Evolutionary conservation across 2,113 vertebrate species (phyloP).

Genomic region (Ariopsis seemanni): DNA sequence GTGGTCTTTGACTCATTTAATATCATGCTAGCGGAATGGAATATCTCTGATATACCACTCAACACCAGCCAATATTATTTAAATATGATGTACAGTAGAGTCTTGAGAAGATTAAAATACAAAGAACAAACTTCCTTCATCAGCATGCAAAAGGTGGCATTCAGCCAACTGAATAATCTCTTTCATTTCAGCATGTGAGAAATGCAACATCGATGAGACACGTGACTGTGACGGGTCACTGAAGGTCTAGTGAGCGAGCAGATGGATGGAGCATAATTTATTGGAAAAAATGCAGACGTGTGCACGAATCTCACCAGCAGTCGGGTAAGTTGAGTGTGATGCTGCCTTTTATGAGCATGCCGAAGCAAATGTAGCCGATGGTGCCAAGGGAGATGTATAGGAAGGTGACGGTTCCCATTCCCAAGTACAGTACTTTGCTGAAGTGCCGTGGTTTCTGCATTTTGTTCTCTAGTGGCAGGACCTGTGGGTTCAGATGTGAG

Average conservation of each 20-base stretch:
- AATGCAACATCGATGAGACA: not conserved
- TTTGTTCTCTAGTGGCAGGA: slow-evolving; percentile 95
- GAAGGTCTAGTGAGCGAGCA: not conserved
- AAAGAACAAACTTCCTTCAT: not conserved
- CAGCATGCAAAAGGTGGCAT: not conserved
- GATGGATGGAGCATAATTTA: not conserved
- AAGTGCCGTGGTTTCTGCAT: slow-evolving; percentile 89
- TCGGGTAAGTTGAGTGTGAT: slow-evolving; percentile 94
- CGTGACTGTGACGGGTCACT: not conserved
- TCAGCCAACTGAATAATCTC: not conserved
- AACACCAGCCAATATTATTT: too few species aligned
- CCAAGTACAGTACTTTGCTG: slow-evolving; percentile 78
- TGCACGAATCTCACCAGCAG: slow-evolving; percentile 82
- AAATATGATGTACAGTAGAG: slow-evolving; percentile 14
- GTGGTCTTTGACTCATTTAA: too few species aligned
- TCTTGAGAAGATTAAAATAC: slow-evolving; percentile 8
- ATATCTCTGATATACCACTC: too few species aligned
- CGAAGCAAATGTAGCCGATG: slow-evolving; percentile 89
- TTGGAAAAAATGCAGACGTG: not conserved
- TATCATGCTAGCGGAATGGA: too few species aligned
- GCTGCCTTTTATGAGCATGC: slow-evolving; percentile 78
- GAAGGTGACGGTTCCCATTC: slow-evolving; percentile 85
- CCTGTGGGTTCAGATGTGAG: slow-evolving; percentile 63
- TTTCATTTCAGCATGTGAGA: not conserved
- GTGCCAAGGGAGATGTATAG: slow-evolving; percentile 88